These are phyloP conservation scores for Nyctereutes procyonoides DNA, from an alignment of 2,113 vertebrate species.

Conservation along the genomic window DNA sequence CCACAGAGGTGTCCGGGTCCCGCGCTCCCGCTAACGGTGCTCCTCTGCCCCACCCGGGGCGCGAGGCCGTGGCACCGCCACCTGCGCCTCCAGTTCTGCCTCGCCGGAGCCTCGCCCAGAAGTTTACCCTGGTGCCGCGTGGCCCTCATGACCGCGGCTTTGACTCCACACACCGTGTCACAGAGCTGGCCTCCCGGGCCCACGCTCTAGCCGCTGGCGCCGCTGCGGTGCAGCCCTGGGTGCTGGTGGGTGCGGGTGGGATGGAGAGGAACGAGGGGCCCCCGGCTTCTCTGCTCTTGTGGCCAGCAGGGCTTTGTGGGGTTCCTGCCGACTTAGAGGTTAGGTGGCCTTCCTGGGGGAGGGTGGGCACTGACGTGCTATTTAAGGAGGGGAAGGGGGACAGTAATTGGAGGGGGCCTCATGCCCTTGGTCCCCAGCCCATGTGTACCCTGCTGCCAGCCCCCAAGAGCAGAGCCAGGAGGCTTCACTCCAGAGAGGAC, in stretches of 20 bases:
- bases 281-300: not conserved
- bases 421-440: not conserved
- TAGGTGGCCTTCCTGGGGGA: not conserved
- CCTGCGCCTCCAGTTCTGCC: no score
- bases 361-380: accelerated
- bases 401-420: not conserved
- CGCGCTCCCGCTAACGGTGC: no score
- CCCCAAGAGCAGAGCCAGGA: not conserved
- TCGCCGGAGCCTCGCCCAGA: accelerated
- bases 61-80: accelerated
- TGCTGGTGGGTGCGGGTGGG: not conserved
- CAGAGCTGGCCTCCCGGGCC: not conserved
- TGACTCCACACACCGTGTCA: accelerated
- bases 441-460: accelerated
- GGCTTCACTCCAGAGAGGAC: accelerated
- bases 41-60: no score
- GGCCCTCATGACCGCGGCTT: accelerated
- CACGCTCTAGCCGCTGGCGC: accelerated
- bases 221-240: accelerated
- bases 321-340: not conserved
- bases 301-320: not conserved
- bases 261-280: not conserved
- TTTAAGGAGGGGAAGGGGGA: not conserved
- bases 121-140: not conserved
- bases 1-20: no score